phyloP scores from a whole-genome alignment of 2,113 vertebrate species.

The Epinephelus moara region DNA sequence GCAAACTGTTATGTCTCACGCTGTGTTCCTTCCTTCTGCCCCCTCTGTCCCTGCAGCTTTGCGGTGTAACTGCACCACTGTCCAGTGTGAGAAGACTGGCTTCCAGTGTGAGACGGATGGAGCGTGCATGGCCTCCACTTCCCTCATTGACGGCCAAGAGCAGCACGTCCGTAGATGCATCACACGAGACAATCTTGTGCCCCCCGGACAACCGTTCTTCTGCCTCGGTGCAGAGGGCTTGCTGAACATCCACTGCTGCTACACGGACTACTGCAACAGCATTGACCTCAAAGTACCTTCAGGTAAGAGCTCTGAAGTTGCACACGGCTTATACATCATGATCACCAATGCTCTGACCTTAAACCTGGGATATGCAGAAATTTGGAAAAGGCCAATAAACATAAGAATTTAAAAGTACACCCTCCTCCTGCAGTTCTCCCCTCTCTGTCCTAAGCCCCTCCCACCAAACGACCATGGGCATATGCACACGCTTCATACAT shows the following conservation, averaged over 20 bases:
- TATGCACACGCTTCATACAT: too few relatives aligned
- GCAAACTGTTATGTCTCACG: neutral
- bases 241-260: constrained; percentile 95
- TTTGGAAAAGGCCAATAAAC: too few relatives aligned
- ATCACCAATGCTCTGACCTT: neutral
- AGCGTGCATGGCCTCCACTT: constrained; percentile 94
- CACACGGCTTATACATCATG: neutral
- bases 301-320: constrained; percentile 78
- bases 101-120: constrained; percentile 94
- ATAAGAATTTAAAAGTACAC: too few relatives aligned
- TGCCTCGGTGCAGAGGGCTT: constrained; percentile 93
- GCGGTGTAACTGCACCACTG: constrained; percentile 89
- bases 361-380: too few relatives aligned
- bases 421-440: too few relatives aligned
- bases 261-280: constrained; percentile 96
- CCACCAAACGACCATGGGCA: too few relatives aligned
- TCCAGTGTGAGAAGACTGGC: constrained; percentile 89
- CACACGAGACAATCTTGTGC: constrained; percentile 87
- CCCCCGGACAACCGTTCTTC: constrained; percentile 93
- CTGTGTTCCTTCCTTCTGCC: neutral
- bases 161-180: constrained; percentile 92
- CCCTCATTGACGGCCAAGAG: constrained; percentile 88
- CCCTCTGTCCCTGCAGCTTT: constrained; percentile 82
- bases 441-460: too few relatives aligned
- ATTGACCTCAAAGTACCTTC: constrained; percentile 91